Percentiles rank a stretch among this genome's conserved stretches.
These are phyloP conservation scores for Apaloderma vittatum DNA, from an alignment of 2,113 vertebrate species.

Conservation along the genomic window DNA sequence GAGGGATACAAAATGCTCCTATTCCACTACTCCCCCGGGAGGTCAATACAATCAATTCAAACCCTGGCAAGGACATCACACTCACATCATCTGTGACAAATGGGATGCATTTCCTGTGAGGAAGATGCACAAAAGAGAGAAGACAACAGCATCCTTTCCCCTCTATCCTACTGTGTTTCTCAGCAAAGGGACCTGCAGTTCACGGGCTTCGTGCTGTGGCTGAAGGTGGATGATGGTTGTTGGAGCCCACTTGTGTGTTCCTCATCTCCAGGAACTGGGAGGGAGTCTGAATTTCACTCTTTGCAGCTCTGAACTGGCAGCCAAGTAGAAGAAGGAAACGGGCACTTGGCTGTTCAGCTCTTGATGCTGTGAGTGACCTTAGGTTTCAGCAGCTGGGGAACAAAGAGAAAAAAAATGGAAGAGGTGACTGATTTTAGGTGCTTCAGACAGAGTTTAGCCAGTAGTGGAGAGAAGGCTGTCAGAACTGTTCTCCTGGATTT, in stretches of 20 bases:
- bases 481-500: not conserved
- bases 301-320: not conserved
- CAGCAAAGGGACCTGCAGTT: not conserved
- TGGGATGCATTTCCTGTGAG: not conserved
- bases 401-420: not conserved
- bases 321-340: not conserved
- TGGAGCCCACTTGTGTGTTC: not conserved
- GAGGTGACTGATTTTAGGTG: not conserved
- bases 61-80: not conserved
- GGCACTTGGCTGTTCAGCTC: not conserved
- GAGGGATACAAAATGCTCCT: not conserved
- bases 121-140: not conserved
- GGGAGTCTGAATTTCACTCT: not conserved
- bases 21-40: not conserved
- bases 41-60: not conserved
- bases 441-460: not conserved
- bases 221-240: not conserved
- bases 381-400: not conserved
- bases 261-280: not conserved
- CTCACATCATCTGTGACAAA: not conserved
- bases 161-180: not conserved
- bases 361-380: not conserved
- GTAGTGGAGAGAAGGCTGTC: not conserved
- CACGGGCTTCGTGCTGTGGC: not conserved
- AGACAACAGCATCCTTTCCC: not conserved